Evolutionary conservation across 2,113 vertebrate genomes (phyloP).

Genomic region (Eulemur rufifrons): DNA sequence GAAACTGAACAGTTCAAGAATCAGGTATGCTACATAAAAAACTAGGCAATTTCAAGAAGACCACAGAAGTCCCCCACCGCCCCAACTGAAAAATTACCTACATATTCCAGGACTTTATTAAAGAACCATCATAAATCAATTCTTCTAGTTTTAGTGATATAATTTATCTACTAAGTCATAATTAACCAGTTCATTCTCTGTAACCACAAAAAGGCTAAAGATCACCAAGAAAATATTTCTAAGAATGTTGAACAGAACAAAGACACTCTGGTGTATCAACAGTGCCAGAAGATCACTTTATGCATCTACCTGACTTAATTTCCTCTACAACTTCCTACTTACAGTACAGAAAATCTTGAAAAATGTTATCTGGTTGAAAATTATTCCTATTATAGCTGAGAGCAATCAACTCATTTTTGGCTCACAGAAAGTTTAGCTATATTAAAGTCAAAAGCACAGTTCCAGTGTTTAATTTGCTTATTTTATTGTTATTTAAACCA

Average conservation of each 20-base stretch:
- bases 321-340: not conserved
- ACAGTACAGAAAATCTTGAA: not conserved
- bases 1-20: not conserved
- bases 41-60: not conserved
- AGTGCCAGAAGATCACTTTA: not conserved
- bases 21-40: not conserved
- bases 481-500: constrained; percentile 28
- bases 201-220: not conserved
- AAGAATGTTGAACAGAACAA: not conserved
- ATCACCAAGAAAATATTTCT: not conserved
- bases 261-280: not conserved
- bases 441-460: not conserved
- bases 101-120: not conserved
- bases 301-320: not conserved
- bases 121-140: not conserved
- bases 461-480: not conserved
- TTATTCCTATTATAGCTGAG: not conserved
- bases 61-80: not conserved
- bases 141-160: not conserved
- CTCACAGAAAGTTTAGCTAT: not conserved
- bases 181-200: not conserved
- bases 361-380: not conserved
- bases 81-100: not conserved
- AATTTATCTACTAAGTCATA: not conserved
- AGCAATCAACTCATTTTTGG: not conserved